Percentiles rank a stretch among this genome's conserved stretches.
Evolutionary conservation across 2,113 vertebrate genomes (phyloP).

Genomic region (Ptilorrhoa leucosticta): DNA sequence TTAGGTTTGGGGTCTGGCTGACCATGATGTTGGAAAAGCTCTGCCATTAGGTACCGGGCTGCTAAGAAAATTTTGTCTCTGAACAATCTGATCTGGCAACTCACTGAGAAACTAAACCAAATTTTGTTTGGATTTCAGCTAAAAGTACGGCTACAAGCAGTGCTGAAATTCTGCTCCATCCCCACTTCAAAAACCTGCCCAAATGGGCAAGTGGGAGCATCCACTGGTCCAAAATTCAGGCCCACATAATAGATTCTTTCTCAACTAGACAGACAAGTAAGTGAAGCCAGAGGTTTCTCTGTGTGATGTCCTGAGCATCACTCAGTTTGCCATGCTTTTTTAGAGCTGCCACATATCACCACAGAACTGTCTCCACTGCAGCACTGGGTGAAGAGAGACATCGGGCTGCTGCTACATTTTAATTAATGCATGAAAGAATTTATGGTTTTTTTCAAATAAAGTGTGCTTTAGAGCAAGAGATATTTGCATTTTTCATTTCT

Average conservation of each 20-base stretch:
- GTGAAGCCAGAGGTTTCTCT: neutral
- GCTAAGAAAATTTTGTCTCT: neutral
- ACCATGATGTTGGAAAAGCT: neutral
- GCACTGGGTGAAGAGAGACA: neutral
- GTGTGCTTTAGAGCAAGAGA: neutral
- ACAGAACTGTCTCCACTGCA: neutral
- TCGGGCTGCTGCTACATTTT: neutral
- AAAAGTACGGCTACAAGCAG: neutral
- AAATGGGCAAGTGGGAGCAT: rapidly evolving
- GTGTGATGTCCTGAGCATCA: neutral
- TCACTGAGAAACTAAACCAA: neutral
- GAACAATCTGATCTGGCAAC: neutral
- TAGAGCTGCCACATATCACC: neutral
- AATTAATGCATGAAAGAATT: neutral
- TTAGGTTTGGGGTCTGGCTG: neutral
- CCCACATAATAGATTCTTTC: neutral
- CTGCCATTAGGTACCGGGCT: neutral
- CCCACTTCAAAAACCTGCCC: neutral
- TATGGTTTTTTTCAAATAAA: neutral
- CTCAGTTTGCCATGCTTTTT: neutral
- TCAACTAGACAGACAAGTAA: neutral
- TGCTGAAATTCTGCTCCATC: neutral
- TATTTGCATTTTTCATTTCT: neutral
- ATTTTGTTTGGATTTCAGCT: neutral
- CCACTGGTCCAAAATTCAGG: neutral